A percentile compares a stretch with the other conserved stretches of the same genome.
Conservation (phyloP, 2,888 invertebrate species). For the Artemia sinica region DNA sequence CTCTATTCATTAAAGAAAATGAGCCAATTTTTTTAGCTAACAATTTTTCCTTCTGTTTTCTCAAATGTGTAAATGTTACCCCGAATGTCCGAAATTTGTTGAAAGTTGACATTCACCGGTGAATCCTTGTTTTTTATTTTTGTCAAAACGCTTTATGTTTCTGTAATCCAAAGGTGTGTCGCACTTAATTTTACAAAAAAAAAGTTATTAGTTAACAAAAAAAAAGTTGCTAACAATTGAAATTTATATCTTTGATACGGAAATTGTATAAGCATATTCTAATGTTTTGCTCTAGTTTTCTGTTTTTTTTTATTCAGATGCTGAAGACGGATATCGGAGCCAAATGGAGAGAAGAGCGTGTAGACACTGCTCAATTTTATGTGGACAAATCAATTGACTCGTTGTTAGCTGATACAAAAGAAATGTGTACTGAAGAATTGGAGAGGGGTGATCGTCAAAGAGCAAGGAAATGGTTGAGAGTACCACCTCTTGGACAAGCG, state of each 20-base stretch:
- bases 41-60: too few species aligned
- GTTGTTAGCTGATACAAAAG: constrained; percentile 84
- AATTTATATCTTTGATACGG: too few species aligned
- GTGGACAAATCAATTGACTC: constrained; percentile 92
- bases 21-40: too few species aligned
- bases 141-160: neutral
- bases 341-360: constrained; percentile 78
- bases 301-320: constrained; percentile 40
- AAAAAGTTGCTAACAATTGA: neutral
- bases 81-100: too few species aligned
- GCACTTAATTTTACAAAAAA: too few species aligned
- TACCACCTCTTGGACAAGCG: constrained; percentile 90
- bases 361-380: constrained; percentile 85
- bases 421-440: constrained; percentile 60
- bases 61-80: too few species aligned
- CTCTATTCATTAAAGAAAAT: too few species aligned
- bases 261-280: neutral
- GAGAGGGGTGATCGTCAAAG: constrained; percentile 45
- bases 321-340: constrained; percentile 65
- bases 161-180: neutral
- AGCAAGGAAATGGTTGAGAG: constrained; percentile 92
- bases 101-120: too few species aligned
- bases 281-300: constrained; percentile 16
- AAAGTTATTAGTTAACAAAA: too few species aligned
- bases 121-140: too few species aligned